phyloP scores from a whole-genome alignment of 1,140 invertebrate genomes.

The Zophobas atratus region DNA sequence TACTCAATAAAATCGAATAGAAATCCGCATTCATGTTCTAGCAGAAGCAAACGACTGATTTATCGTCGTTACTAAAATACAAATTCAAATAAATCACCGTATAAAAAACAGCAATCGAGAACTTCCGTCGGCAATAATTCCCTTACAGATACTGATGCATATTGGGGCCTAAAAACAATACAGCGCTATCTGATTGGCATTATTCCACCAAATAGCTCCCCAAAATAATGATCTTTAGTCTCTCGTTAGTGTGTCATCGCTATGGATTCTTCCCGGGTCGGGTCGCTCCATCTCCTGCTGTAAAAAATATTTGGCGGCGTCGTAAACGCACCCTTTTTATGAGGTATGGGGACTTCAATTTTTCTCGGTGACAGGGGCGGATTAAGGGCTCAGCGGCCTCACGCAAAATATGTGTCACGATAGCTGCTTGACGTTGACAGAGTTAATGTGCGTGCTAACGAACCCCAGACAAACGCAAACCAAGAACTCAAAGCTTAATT shows the following conservation, averaged over 20 bases:
- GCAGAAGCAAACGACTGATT: neutral
- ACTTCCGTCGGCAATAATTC: neutral
- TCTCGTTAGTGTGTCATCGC: neutral
- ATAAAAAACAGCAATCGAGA: no score
- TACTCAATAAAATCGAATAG: conserved; percentile 16
- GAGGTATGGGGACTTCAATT: neutral
- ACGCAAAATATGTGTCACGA: no score
- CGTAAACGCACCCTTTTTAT: conserved; percentile 3
- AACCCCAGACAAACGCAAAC: no score
- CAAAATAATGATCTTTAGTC: neutral
- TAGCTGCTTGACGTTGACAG: no score
- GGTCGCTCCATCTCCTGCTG: neutral
- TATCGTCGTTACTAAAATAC: neutral
- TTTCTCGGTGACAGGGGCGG: neutral
- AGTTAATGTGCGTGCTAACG: no score
- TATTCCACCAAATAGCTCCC: neutral
- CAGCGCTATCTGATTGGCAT: neutral
- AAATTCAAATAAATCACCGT: neutral
- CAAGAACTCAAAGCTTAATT: no score
- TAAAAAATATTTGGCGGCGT: neutral
- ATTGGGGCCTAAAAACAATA: neutral
- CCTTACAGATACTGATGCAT: neutral
- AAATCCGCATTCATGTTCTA: conserved; percentile 1
- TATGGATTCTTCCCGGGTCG: neutral
- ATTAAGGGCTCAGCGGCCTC: no score